Base-by-base conservation (phyloP, 2,797 vertebrate species). In the Sebastiscus tertius region DNA sequence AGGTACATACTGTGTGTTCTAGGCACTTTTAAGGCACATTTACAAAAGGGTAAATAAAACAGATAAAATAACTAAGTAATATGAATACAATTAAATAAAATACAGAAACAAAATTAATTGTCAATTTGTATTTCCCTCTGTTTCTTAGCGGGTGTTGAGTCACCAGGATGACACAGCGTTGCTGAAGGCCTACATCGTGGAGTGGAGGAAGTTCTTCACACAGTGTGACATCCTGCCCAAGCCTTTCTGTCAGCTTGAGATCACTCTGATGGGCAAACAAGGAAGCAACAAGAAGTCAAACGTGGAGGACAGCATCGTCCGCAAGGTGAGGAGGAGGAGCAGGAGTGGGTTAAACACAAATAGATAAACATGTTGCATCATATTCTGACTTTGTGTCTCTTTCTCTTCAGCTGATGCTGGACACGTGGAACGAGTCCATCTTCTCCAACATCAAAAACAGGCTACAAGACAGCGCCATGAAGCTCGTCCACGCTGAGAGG, bases 181-280 rank as follows among this genome's bases (percentile, higher is more conserved):
- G 42, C 95, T 99, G 62, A 99, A 99, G 94, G 98, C 98, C 2
- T 99, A 99, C 85, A 99, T 99, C 10, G 97, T 97, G 87, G 98
- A 99, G 91, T 99, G 98, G 98, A 96, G 98, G 92, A 99, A 99
- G 95, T 99, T 99, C 95, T 99, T 99, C 94, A 99, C 98, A 0
- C 98, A 99, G 72, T 99, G 98, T 24, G 98, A 99, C 94, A 99
- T 99, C 90, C 90, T 99, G 88, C 98, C 98, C 55, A 99, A 99
- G 85, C 98, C 98, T 4, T 99, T 99, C 92, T 99, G 98, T 89
- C 98, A 99, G 81, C 87, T 99, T 86, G 98, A 99, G 93, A 98
- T 98, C 90, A 99, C 98, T 1, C 88, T 96, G 72, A 96, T 96
- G 95, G 95, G 95, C 34, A 96, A 96, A 26, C 98, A 99, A 86